These are phyloP conservation scores for Drosophila kepulauana DNA, from an alignment of 1,140 invertebrate species.

Conservation along the genomic window DNA sequence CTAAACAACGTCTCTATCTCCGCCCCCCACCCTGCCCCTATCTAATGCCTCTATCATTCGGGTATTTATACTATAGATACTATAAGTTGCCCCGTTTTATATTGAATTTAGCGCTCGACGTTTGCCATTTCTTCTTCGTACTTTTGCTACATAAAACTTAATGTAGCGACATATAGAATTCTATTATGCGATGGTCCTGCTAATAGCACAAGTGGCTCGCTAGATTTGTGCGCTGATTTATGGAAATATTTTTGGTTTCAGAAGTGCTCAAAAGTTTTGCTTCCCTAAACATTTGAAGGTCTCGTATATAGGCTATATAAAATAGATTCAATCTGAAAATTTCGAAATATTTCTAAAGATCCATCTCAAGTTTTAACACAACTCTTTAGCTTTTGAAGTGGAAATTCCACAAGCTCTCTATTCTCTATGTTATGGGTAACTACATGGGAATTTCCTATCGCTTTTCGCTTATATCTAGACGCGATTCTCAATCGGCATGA, in stretches of 20 bases:
- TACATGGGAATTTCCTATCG: slow-evolving; percentile 12
- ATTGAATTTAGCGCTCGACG: slow-evolving; percentile 36
- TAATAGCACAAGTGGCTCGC: slow-evolving; percentile 52
- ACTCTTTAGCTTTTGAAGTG: slow-evolving; percentile 2
- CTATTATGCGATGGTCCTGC: slow-evolving; percentile 55
- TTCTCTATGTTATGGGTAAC: neutral
- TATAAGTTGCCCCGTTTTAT: slow-evolving; percentile 29
- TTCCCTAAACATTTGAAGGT: slow-evolving; percentile 42
- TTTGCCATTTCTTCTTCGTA: slow-evolving; percentile 32
- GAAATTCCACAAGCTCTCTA: neutral
- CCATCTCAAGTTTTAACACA: neutral
- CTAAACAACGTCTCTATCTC: slow-evolving; percentile 23
- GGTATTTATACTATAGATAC: neutral
- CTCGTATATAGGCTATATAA: neutral
- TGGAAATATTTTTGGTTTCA: slow-evolving; percentile 53
- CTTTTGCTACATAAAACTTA: slow-evolving; percentile 52
- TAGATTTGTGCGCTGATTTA: slow-evolving; percentile 75
- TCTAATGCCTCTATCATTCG: neutral
- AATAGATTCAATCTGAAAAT: neutral
- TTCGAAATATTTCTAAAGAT: neutral
- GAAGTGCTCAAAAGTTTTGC: slow-evolving; percentile 34
- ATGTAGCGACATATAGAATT: slow-evolving; percentile 51
- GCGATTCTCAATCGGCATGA: slow-evolving; percentile 41
- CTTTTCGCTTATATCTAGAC: slow-evolving; percentile 29
- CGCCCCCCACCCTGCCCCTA: neutral